phyloP scores from a whole-genome alignment of 53 echinoderm and acorn worm species.

The Henricia sp. region DNA sequence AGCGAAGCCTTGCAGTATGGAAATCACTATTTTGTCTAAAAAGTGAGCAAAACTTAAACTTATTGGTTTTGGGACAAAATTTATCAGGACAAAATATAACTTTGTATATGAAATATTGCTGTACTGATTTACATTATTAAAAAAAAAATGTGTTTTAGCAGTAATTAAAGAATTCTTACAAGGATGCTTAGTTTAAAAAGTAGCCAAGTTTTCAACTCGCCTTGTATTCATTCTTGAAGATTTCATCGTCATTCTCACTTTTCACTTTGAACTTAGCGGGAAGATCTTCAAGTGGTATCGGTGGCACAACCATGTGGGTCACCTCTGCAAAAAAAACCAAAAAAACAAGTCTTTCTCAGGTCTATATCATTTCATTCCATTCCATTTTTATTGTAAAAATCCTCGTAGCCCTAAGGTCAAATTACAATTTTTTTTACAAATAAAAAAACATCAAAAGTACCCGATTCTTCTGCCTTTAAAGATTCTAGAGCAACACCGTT shows the following conservation, averaged over 20 bases:
- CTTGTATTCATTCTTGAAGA: conserved; percentile 48
- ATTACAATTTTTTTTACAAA: not conserved
- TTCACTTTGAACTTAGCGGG: conserved; percentile 7
- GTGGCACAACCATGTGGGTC: conserved; percentile 48
- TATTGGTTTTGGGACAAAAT: too few relatives aligned
- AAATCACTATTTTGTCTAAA: too few relatives aligned
- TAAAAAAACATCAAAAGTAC: not conserved
- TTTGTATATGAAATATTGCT: too few relatives aligned
- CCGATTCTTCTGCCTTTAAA: conserved; percentile 10
- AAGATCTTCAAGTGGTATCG: conserved; percentile 23
- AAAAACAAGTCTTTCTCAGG: not conserved
- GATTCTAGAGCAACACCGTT: conserved; percentile 32
- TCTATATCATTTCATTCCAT: not conserved
- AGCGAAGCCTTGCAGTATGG: too few relatives aligned
- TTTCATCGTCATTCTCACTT: conserved; percentile 40
- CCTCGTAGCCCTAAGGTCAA: not conserved
- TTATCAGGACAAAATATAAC: too few relatives aligned
- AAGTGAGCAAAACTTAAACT: too few relatives aligned
- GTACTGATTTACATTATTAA: too few relatives aligned
- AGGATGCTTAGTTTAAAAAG: too few relatives aligned
- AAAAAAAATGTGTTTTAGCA: not conserved
- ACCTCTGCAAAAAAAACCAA: conserved; percentile 14
- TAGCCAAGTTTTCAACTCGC: not conserved
- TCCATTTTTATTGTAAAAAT: too few relatives aligned
- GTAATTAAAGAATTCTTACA: too few relatives aligned